Base-by-base conservation (phyloP, 1,140 invertebrate species). In the Tetranychus urticae region DNA sequence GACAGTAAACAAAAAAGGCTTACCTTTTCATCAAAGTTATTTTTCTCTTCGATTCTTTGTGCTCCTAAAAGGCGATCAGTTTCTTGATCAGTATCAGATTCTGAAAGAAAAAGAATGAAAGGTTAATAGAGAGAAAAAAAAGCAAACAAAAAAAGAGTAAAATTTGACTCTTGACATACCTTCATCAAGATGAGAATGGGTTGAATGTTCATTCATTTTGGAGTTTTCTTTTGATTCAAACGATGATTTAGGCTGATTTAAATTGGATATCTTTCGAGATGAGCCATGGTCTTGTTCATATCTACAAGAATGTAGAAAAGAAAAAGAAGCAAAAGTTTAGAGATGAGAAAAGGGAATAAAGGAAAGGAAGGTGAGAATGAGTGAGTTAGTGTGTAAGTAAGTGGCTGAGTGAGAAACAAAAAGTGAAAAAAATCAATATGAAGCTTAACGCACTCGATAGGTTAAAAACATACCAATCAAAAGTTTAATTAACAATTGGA, bases 51-150 rank as follows among this genome's bases (percentile, higher is more conserved):
- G 13, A 85, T 85, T 63, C 86, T 76, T 69, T 90, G 86, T 70
- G 89, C 85, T 3, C 87, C 87, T 36, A 91, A 77, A 54, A 91
- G 74, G 67, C 87, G 76, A 73, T 91, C 88, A 23, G 88, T 91
- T 74, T 90, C 88, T 60, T 72, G 70, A 60, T 72, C 71, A 3
- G 71, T 72, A 64, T 72, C 71, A 65, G 68, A 64, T 10, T 64
- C 63, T 64, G 23, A 13, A 56, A 54, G 35, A 23, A 42, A 42
- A 10, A 42, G 39, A 42, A 42, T 6, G 10, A 42, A 10, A 42
- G 39, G 39, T 42, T 42, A 42, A 42, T 42, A 42, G 10, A 42
- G 39, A 42, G 5, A 42, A 10, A 10, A 42, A 42, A 6, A 10
- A 10, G 39, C 10, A 5, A 42, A 42, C 39, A 42, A 5, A 42